Evolutionary conservation across 2,888 invertebrate species (phyloP).

Genomic region (Coenonympha glycerion): DNA sequence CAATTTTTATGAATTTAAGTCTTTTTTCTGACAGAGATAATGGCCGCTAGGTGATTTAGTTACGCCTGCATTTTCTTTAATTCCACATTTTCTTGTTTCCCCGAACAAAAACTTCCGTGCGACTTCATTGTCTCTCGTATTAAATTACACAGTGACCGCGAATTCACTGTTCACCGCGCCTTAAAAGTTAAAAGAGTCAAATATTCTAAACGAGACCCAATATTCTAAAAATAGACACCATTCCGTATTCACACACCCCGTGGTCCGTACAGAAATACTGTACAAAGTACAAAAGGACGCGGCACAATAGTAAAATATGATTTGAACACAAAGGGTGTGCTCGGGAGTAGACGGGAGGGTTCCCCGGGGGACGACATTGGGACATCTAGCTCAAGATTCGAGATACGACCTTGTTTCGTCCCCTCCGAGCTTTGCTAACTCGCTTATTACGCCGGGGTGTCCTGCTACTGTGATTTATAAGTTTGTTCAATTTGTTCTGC

Average conservation of each 20-base stretch:
- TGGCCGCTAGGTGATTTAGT: too few relatives aligned
- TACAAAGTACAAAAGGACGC: constrained; percentile 24
- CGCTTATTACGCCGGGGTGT: constrained; percentile 31
- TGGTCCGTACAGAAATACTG: constrained; percentile 3
- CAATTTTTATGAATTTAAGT: too few relatives aligned
- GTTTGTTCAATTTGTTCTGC: not conserved
- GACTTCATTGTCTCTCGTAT: too few relatives aligned
- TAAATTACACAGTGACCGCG: too few relatives aligned
- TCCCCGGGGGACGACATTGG: constrained; percentile 25
- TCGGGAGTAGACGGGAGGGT: constrained; percentile 30
- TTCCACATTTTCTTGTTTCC: too few relatives aligned
- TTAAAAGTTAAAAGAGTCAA: not conserved
- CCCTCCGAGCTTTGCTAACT: constrained; percentile 37
- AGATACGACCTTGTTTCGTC: constrained; percentile 47
- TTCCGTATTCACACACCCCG: not conserved
- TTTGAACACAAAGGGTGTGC: constrained; percentile 43
- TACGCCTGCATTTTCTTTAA: too few relatives aligned
- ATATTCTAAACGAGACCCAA: not conserved
- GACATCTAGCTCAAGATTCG: constrained; percentile 35
- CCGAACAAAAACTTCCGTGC: too few relatives aligned
- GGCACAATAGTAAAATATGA: constrained; percentile 56
- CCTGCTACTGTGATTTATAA: not conserved
- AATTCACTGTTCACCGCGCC: not conserved
- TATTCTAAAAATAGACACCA: not conserved
- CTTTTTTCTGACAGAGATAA: too few relatives aligned